Conservation (phyloP, 2,797 vertebrate species). For the Delichon dasypus region DNA sequence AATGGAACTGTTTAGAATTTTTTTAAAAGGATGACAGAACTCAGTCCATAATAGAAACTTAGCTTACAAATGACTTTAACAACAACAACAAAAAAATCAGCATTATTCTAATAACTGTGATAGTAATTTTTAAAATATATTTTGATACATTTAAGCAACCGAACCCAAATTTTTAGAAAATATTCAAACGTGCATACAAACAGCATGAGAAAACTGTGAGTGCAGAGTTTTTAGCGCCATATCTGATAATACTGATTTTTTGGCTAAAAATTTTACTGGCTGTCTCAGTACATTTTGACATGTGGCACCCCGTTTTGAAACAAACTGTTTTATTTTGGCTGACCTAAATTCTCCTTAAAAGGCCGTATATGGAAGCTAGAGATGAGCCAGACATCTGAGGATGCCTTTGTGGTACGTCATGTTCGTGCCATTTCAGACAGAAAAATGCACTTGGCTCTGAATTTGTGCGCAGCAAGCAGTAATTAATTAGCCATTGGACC, state of each 20-base stretch:
- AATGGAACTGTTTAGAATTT: background rate
- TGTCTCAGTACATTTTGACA: background rate
- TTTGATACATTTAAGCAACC: background rate
- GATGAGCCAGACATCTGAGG: conserved; percentile 39
- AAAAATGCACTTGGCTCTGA: conserved; percentile 55
- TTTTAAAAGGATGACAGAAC: background rate
- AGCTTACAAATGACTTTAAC: background rate
- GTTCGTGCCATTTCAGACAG: conserved; percentile 42
- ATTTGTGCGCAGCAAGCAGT: conserved; percentile 31
- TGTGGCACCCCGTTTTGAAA: background rate
- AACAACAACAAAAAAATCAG: background rate
- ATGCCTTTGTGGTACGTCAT: conserved; percentile 14
- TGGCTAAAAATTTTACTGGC: background rate
- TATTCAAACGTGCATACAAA: background rate
- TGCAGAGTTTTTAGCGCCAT: background rate
- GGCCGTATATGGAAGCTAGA: background rate
- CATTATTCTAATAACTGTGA: background rate
- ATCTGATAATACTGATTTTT: background rate
- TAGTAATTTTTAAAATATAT: background rate
- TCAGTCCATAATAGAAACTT: background rate
- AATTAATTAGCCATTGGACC: background rate
- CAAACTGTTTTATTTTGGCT: conserved; percentile 10
- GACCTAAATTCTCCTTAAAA: conserved; percentile 49
- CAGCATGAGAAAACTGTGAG: background rate
- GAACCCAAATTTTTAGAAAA: background rate